Percentiles rank a stretch among this genome's conserved stretches.
Evolutionary conservation across 2,888 invertebrate species (phyloP).

Genomic region (Busseola fusca): DNA sequence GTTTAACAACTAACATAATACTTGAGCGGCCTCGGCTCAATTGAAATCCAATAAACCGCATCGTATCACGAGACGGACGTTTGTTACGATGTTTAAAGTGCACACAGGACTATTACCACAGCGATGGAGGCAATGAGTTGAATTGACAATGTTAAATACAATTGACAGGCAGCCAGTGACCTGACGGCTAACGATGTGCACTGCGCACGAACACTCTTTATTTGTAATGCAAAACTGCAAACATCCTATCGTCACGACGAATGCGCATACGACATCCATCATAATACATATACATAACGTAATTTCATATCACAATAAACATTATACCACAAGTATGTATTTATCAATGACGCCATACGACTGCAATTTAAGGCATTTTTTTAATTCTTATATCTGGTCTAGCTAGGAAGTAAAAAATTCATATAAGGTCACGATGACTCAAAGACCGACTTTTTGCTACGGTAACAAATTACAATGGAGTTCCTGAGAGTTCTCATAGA

Average conservation of each 20-base stretch:
- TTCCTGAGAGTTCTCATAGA: conserved; percentile 50
- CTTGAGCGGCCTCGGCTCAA: conserved; percentile 69
- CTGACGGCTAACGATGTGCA: conserved; percentile 67
- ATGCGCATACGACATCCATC: conserved; percentile 50
- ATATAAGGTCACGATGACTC: conserved; percentile 61
- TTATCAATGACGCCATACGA: conserved; percentile 49
- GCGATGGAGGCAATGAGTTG: conserved; percentile 71
- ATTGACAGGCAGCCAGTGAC: conserved; percentile 74
- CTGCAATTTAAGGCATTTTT: conserved; percentile 49
- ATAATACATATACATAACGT: conserved; percentile 38
- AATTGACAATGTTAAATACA: conserved; percentile 75
- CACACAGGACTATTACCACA: conserved; percentile 66
- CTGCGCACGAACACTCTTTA: conserved; percentile 73
- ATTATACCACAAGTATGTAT: conserved; percentile 34
- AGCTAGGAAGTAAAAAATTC: conserved; percentile 63
- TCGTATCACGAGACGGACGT: conserved; percentile 63
- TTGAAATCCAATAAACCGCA: conserved; percentile 75
- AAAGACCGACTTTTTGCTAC: conserved; percentile 44
- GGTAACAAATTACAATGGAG: conserved; percentile 40
- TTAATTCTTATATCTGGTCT: conserved; percentile 35
- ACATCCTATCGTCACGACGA: conserved; percentile 76
- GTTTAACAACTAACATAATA: conserved; percentile 64
- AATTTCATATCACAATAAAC: conserved; percentile 37
- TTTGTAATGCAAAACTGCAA: conserved; percentile 83
- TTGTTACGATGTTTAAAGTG: conserved; percentile 66